Evolutionary conservation across 2,888 invertebrate genomes (phyloP).

Genomic region (Cheilosia impressa): DNA sequence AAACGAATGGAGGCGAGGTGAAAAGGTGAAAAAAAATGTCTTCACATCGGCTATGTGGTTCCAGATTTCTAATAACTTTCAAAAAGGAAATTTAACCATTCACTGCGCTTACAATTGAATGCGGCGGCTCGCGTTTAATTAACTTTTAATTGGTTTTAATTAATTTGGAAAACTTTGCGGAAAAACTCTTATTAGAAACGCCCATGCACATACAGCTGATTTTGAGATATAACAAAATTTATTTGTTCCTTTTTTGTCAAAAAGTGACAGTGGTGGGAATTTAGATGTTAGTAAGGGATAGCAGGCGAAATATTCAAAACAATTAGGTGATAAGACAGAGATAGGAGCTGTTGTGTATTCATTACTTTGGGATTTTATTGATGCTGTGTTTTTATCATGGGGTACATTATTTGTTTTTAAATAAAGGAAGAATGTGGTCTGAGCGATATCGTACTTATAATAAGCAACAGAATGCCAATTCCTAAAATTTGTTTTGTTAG

Average conservation of each 20-base stretch:
- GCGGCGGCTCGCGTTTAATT: slow-evolving; percentile 31
- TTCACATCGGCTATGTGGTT: slow-evolving; percentile 18
- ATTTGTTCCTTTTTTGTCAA: slow-evolving; percentile 33
- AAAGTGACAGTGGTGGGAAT: slow-evolving; percentile 17
- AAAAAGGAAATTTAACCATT: slow-evolving; percentile 3
- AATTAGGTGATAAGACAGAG: slow-evolving; percentile 32
- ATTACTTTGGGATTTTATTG: background rate
- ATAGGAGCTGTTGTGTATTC: background rate
- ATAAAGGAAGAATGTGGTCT: too few species aligned
- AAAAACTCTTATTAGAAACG: slow-evolving; percentile 68
- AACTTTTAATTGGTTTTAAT: slow-evolving; percentile 69
- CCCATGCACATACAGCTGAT: slow-evolving; percentile 72
- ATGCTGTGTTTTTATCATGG: background rate
- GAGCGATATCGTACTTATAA: too few species aligned
- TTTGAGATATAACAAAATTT: slow-evolving; percentile 47
- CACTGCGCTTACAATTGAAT: slow-evolving; percentile 8
- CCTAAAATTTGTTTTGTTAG: too few species aligned
- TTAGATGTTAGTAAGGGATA: slow-evolving; percentile 7
- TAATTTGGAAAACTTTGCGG: slow-evolving; percentile 50
- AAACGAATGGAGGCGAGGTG: background rate
- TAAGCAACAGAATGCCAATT: too few species aligned
- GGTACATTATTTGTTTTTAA: too few species aligned
- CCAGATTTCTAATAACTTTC: slow-evolving; percentile 11
- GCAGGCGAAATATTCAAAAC: slow-evolving; percentile 15
- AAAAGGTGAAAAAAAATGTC: background rate